Percentiles rank a stretch among this genome's conserved stretches.
Evolutionary conservation across 2,888 invertebrate genomes (phyloP).

Genomic region (Drosophila colorata): DNA sequence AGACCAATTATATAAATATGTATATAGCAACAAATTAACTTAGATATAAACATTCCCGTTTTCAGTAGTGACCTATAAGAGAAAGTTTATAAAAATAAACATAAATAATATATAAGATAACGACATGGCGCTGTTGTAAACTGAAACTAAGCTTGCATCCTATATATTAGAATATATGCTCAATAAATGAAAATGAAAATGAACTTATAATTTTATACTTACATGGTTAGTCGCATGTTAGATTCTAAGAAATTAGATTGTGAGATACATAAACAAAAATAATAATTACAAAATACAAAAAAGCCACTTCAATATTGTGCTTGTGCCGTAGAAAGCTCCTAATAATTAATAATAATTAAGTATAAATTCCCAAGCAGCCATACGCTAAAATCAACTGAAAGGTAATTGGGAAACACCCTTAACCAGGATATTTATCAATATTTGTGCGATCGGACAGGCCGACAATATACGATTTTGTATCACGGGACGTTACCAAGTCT

Average conservation of each 20-base stretch:
- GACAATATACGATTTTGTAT: constrained; percentile 10
- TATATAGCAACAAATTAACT: constrained; percentile 45
- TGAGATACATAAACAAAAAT: constrained; percentile 61
- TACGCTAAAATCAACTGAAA: constrained; percentile 1
- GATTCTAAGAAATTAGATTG: constrained; percentile 73
- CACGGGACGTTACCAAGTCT: constrained; percentile 27
- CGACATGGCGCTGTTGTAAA: neutral
- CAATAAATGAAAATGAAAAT: constrained; percentile 41
- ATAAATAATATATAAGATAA: constrained; percentile 11
- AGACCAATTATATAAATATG: constrained; percentile 63
- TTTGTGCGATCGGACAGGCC: constrained; percentile 45
- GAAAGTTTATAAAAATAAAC: constrained; percentile 27
- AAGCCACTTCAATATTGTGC: constrained; percentile 44
- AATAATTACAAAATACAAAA: constrained; percentile 51
- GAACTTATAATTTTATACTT: constrained; percentile 64
- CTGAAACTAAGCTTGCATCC: constrained; percentile 6
- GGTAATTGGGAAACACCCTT: constrained; percentile 5
- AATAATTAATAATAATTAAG: constrained; percentile 1
- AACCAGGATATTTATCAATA: constrained; percentile 7
- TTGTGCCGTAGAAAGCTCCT: constrained; percentile 41
- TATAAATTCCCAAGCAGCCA: constrained; percentile 10
- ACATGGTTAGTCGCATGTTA: constrained; percentile 79
- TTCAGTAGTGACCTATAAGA: constrained; percentile 57
- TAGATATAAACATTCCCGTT: constrained; percentile 57
- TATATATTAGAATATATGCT: neutral